A percentile compares a stretch with the other conserved stretches of the same genome.
Evolutionary conservation across 1,140 invertebrate species (phyloP).

Genomic region (Pachyrhynchus sulphureomaculatus): DNA sequence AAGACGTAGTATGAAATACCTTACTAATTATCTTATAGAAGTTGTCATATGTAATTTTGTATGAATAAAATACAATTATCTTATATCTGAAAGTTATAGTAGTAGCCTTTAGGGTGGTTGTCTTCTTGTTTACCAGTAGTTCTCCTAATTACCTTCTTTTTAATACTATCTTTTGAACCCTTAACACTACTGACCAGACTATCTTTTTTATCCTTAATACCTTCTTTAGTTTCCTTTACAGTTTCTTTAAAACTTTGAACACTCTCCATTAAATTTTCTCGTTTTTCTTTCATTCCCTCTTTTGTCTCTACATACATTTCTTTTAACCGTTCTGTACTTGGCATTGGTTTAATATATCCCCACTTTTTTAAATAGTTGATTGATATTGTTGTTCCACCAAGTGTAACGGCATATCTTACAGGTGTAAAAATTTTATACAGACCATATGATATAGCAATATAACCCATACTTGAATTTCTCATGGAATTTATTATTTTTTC

Average conservation of each 20-base stretch:
- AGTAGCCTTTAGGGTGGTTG: background rate
- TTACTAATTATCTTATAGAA: too few species aligned
- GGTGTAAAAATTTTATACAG: conserved; percentile 92
- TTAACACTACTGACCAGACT: conserved; percentile 29
- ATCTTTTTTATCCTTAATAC: conserved; percentile 37
- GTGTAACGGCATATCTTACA: conserved; percentile 83
- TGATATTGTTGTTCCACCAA: conserved; percentile 73
- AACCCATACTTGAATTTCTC: conserved; percentile 76
- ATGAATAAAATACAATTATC: too few species aligned
- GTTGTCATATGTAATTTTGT: too few species aligned
- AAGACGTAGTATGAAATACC: too few species aligned
- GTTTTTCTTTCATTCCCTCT: conserved; percentile 51
- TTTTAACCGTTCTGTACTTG: conserved; percentile 60
- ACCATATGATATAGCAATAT: conserved; percentile 83
- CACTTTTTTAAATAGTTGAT: conserved; percentile 67
- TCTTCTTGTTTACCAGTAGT: conserved; percentile 22
- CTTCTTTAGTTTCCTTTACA: conserved; percentile 37
- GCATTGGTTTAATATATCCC: conserved; percentile 70
- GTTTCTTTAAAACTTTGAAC: conserved; percentile 30
- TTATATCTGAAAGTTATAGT: too few species aligned
- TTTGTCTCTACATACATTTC: conserved; percentile 61
- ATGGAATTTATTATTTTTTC: conserved; percentile 75
- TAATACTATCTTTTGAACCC: conserved; percentile 22
- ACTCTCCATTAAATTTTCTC: conserved; percentile 53
- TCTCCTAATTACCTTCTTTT: conserved; percentile 15